Evolutionary conservation across 2,113 vertebrate species (phyloP), one percentile per base, ranked within the genome.

Genomic region (Typhlomys cinereus): DNA sequence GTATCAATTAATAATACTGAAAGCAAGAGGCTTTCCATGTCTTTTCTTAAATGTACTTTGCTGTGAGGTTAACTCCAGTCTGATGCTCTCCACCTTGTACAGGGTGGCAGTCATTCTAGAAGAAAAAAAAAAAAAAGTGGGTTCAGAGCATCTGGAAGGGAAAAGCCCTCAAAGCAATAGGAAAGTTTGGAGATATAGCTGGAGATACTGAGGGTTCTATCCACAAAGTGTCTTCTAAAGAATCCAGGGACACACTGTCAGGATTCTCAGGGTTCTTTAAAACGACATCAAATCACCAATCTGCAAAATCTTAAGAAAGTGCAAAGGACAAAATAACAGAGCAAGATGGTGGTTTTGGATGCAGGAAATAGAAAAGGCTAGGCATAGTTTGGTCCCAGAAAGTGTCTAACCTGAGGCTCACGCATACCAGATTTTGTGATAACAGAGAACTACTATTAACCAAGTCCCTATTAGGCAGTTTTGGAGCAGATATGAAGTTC

Each of bases 11-110:
- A 61, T 41, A 92, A 67, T 1, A 5, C 25, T 70, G 48, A 90
- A 84, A 62, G 27, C 70, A 25, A 93, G 67, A 85, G 23, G 29
- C 76, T 82, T 81, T 85, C 74, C 67, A 29, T 9, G 18, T 80
- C 73, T 46, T 64, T 90, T 66, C 31, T 61, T 54, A 39, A 54
- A 23, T 59, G 76, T 48, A 83, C 23, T 92, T 88, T 57, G 93
- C 50, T 6, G 13, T 20, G 17, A 21, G 1, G 64, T 85, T 78
- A 91, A 50, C 83, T 75, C 39, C 12, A 48, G 39, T 67, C 21
- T 27, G 3, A 66, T 31, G 57, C 46, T 27, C 52, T 54, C 27
- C 20, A 21, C 52, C 36, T 14, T n/a, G 23, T 17, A 31, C 75
- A 5, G 20, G 21, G 21, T 3, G 1, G 62, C 75, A n/a, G 39